phyloP scores from a whole-genome alignment of 2,888 invertebrate genomes.

The Mythimna lalbum region DNA sequence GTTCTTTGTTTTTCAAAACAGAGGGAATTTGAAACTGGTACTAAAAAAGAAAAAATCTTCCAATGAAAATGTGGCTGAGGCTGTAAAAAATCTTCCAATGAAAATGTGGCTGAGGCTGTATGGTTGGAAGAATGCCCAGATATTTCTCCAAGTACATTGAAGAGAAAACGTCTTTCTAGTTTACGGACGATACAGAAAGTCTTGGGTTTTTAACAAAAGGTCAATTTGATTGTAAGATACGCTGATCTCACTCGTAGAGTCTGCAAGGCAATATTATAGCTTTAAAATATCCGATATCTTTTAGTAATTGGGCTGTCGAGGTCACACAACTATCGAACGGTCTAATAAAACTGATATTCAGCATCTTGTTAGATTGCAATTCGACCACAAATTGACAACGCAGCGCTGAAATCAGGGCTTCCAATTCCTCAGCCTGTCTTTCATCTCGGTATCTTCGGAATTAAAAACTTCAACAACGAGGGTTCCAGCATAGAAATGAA shows the following conservation, averaged over 20 bases:
- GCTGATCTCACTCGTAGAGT: slow-evolving; percentile 4
- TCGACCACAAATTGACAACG: too few relatives aligned
- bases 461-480: too few relatives aligned
- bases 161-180: too few relatives aligned
- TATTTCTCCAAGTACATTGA: neutral
- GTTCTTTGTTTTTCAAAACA: too few relatives aligned
- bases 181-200: neutral
- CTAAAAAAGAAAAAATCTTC: too few relatives aligned
- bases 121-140: neutral
- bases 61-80: neutral
- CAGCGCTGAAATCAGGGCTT: too few relatives aligned
- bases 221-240: neutral
- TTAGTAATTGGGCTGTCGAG: slow-evolving; percentile 24
- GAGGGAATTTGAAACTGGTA: too few relatives aligned
- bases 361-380: neutral
- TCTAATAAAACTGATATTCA: neutral
- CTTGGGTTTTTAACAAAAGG: neutral
- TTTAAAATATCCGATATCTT: slow-evolving; percentile 30
- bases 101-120: neutral
- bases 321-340: slow-evolving; percentile 17
- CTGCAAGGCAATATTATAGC: slow-evolving; percentile 4
- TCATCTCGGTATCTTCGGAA: too few relatives aligned
- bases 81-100: too few relatives aligned
- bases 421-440: too few relatives aligned
- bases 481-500: too few relatives aligned